Evolutionary conservation across 2,888 invertebrate genomes (phyloP).

Genomic region (Tenthredo livida): DNA sequence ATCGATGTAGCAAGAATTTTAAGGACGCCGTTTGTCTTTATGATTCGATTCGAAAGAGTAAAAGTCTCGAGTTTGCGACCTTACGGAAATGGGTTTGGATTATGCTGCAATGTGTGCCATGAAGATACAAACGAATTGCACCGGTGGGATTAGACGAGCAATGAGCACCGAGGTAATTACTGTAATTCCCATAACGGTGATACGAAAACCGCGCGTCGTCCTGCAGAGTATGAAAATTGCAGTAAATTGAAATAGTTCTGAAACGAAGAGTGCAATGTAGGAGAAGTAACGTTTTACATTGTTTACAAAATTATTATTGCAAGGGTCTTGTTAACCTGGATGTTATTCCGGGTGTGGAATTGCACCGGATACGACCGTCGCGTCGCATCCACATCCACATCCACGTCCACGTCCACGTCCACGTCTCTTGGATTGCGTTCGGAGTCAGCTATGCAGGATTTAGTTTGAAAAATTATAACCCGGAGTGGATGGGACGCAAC

Average conservation of each 20-base stretch:
- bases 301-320: background rate
- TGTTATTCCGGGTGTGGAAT: background rate
- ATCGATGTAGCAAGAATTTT: no score
- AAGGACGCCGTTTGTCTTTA: no score
- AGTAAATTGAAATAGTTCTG: conserved; percentile 2
- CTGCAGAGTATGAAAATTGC: conserved; percentile 61
- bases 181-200: conserved; percentile 67
- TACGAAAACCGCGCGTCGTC: conserved; percentile 57
- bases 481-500: background rate
- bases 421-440: background rate
- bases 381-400: no score
- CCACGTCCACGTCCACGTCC: no score
- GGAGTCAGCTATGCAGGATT: background rate
- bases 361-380: background rate
- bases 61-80: no score
- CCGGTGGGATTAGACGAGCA: conserved; percentile 62
- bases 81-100: no score
- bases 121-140: conserved; percentile 60
- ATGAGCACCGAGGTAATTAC: conserved; percentile 67
- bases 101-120: no score
- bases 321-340: background rate
- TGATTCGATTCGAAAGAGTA: no score
- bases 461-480: conserved; percentile 9
- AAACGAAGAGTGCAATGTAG: background rate
- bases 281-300: background rate